These are phyloP conservation scores for Tridacna crocea DNA, from an alignment of 2,888 invertebrate species.

Conservation along the genomic window DNA sequence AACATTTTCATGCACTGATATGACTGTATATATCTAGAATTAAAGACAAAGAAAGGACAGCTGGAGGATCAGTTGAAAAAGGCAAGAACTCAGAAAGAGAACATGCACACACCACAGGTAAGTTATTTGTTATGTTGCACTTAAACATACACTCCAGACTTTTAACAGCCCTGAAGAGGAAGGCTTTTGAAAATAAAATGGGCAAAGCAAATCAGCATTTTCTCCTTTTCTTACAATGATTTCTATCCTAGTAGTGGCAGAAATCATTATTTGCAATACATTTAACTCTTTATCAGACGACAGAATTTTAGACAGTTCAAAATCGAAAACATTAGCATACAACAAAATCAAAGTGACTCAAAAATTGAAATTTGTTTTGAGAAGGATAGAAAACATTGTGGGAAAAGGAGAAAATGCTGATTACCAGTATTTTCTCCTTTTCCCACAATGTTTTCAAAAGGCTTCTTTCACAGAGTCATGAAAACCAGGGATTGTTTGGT, in stretches of 20 bases:
- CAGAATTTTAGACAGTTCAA: neutral
- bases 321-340: neutral
- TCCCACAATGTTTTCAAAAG: no score
- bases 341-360: neutral
- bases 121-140: neutral
- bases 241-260: neutral
- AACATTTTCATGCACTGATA: neutral
- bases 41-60: conserved; percentile 76
- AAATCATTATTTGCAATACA: no score
- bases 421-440: no score
- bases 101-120: conserved; percentile 69
- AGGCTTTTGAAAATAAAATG: neutral
- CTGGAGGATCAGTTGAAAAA: conserved; percentile 77
- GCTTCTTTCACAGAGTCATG: no score
- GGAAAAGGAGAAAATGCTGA: no score
- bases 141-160: neutral
- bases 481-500: no score
- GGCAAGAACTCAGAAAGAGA: conserved; percentile 71
- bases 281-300: neutral
- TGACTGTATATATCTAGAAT: conserved; percentile 57
- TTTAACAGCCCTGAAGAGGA: neutral
- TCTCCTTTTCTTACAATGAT: neutral
- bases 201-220: neutral
- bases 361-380: no score
- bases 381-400: no score